Evolutionary conservation across 2,113 vertebrate genomes (phyloP).

Genomic region (Aphyosemion australe): DNA sequence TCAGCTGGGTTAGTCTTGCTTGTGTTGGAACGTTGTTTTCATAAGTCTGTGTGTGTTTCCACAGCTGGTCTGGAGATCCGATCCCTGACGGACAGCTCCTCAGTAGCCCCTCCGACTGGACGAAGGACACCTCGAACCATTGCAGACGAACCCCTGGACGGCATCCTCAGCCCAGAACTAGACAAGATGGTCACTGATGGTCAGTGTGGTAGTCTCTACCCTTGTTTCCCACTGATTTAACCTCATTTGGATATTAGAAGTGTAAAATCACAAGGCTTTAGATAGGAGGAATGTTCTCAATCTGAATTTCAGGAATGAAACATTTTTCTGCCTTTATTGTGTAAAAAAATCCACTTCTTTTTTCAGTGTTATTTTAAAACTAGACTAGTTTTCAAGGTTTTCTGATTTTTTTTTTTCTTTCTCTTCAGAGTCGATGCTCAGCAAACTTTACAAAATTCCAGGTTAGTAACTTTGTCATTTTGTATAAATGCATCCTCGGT

Average conservation of each 20-base stretch:
- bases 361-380: not conserved
- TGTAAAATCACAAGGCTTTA: no score
- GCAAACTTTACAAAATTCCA: constrained; percentile 98
- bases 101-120: constrained; percentile 81
- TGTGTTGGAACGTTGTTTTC: constrained; percentile 53
- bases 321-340: not conserved
- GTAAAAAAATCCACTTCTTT: not conserved
- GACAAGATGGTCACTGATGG: constrained; percentile 99
- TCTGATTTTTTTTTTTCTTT: constrained; percentile 23
- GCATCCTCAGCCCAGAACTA: constrained; percentile 96
- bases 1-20: constrained; percentile 14
- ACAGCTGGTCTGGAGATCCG: constrained; percentile 89
- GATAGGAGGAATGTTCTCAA: no score
- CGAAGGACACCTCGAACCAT: constrained; percentile 85
- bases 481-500: not conserved
- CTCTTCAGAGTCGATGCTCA: constrained; percentile 92
- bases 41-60: constrained; percentile 62
- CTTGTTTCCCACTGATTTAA: not conserved
- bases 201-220: constrained; percentile 71
- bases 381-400: not conserved
- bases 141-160: constrained; percentile 91
- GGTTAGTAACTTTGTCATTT: constrained; percentile 76
- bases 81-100: constrained; percentile 82
- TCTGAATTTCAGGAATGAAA: no score
- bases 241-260: no score